These are phyloP conservation scores for Drosophila robusta DNA, from an alignment of 2,888 invertebrate genomes.

Conservation along the genomic window DNA sequence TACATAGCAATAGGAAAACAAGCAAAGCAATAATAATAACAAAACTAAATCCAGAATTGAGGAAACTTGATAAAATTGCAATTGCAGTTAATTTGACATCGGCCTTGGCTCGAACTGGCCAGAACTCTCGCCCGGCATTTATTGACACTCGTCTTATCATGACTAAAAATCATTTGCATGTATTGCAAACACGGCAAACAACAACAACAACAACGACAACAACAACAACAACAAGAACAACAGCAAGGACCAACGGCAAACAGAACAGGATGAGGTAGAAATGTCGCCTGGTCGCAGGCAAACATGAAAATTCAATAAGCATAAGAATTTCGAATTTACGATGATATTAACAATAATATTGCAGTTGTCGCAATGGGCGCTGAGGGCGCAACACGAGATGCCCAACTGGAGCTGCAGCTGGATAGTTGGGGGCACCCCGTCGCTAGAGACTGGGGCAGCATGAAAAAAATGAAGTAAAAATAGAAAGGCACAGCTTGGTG, in stretches of 20 bases:
- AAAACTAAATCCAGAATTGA: slow-evolving; percentile 22
- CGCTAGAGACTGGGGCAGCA: slow-evolving; percentile 11
- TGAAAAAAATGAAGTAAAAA: background rate
- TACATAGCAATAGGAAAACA: slow-evolving; percentile 29
- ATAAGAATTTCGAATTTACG: slow-evolving; percentile 83
- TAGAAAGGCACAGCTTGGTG: slow-evolving; percentile 1
- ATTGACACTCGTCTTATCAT: slow-evolving; percentile 70
- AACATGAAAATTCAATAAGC: slow-evolving; percentile 84
- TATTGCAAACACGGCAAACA: slow-evolving; percentile 19
- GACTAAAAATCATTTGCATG: slow-evolving; percentile 76
- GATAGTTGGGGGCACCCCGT: slow-evolving; percentile 37
- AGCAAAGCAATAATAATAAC: slow-evolving; percentile 16
- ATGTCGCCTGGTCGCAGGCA: slow-evolving; percentile 40
- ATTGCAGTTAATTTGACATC: slow-evolving; percentile 63
- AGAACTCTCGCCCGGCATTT: slow-evolving; percentile 45
- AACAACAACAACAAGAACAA: slow-evolving; percentile 1
- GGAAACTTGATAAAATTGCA: slow-evolving; percentile 64
- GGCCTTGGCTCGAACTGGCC: slow-evolving; percentile 10
- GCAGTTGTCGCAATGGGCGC: slow-evolving; percentile 62
- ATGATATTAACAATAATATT: slow-evolving; percentile 82
- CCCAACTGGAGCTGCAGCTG: slow-evolving; percentile 41
- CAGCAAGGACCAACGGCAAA: slow-evolving; percentile 2
- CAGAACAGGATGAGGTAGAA: slow-evolving; percentile 15
- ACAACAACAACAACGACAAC: slow-evolving; percentile 14
- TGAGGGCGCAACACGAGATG: slow-evolving; percentile 63